Conservation (phyloP, 2,797 vertebrate species). For the Neoniphon sammara region DNA sequence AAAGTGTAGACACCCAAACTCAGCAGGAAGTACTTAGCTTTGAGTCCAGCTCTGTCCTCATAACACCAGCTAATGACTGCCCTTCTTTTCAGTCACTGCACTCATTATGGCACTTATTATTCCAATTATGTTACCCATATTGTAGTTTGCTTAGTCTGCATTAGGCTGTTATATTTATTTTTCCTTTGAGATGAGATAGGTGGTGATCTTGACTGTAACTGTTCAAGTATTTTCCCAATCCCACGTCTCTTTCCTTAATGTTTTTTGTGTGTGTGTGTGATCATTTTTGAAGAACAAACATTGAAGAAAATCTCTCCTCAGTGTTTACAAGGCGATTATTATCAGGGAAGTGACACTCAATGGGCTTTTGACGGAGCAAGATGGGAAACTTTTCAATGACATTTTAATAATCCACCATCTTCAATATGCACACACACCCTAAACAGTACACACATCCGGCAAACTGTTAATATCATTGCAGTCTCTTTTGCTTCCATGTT, state of each 20-base stretch:
- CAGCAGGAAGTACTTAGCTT: slow-evolving; percentile 46
- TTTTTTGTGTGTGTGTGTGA: too few species aligned
- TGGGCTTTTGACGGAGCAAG: slow-evolving; percentile 61
- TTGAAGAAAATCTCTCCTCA: slow-evolving; percentile 41
- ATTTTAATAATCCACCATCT: slow-evolving; percentile 32
- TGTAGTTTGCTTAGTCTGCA: slow-evolving; percentile 40
- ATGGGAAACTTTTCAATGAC: slow-evolving; percentile 63
- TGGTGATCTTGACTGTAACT: slow-evolving; percentile 19
- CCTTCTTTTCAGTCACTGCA: slow-evolving; percentile 36
- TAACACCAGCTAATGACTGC: slow-evolving; percentile 35
- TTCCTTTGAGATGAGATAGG: slow-evolving; percentile 31
- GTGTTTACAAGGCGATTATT: slow-evolving; percentile 58
- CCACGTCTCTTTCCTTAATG: neutral
- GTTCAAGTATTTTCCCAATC: slow-evolving; percentile 32
- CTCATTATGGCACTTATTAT: slow-evolving; percentile 35
- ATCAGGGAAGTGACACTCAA: slow-evolving; percentile 49
- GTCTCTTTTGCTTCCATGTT: slow-evolving; percentile 21
- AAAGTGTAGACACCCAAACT: slow-evolving; percentile 53
- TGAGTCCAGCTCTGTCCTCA: slow-evolving; percentile 36
- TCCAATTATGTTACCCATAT: slow-evolving; percentile 28
- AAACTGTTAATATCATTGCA: slow-evolving; percentile 11
- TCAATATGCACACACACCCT: slow-evolving; percentile 29
- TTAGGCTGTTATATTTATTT: slow-evolving; percentile 18
- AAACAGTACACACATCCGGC: slow-evolving; percentile 15
- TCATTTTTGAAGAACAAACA: too few species aligned